Evolutionary conservation across 2,113 vertebrate genomes (phyloP).

Genomic region (Heterochromis multidens): DNA sequence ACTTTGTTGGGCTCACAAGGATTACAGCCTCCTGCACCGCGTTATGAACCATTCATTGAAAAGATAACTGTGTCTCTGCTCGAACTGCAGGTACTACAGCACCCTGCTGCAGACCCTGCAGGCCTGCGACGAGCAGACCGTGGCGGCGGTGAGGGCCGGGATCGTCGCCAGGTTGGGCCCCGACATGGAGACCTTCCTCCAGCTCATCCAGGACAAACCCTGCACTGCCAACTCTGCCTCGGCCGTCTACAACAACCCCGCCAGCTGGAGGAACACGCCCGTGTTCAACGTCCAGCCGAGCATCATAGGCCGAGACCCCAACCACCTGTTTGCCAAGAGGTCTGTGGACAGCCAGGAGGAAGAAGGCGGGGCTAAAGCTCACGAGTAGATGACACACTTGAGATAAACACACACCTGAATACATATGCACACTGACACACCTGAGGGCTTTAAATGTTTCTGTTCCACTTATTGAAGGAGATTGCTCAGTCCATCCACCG

Average conservation of each 20-base stretch:
- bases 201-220: constrained; percentile 87
- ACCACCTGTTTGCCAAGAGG: constrained; percentile 78
- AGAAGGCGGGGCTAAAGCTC: not conserved
- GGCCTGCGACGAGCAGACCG: constrained; percentile 87
- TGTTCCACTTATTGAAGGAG: not conserved
- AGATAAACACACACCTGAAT: not conserved
- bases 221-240: constrained; percentile 72
- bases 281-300: constrained; percentile 78
- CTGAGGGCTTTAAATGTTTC: not conserved
- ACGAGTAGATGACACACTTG: not conserved
- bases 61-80: not conserved
- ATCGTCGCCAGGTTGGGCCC: constrained; percentile 85
- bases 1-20: too few relatives aligned
- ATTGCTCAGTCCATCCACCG: not conserved
- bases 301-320: constrained; percentile 64
- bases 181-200: constrained; percentile 91
- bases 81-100: constrained; percentile 86
- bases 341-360: constrained; percentile 69
- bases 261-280: constrained; percentile 76
- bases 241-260: constrained; percentile 61
- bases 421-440: not conserved
- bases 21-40: too few relatives aligned
- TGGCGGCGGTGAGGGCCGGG: constrained; percentile 81
- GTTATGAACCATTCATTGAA: too few relatives aligned
- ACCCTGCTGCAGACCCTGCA: constrained; percentile 86